phyloP scores from a whole-genome alignment of 2,797 vertebrate genomes.

The Sebastes trivittatus region DNA sequence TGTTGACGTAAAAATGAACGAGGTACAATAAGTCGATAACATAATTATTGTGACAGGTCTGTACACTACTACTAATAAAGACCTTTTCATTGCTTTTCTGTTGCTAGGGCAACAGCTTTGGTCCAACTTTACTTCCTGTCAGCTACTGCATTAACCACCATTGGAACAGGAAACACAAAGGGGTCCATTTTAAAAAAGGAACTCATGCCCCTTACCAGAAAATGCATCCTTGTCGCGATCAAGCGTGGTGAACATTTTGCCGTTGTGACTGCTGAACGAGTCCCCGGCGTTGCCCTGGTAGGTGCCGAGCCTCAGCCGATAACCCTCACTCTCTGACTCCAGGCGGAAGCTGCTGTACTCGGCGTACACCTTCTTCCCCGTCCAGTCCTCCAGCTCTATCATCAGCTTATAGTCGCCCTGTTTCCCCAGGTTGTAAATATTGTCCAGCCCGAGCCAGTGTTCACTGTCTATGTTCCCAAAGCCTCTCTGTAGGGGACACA shows the following conservation, averaged over 20 bases:
- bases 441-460: constrained; percentile 96
- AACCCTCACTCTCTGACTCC: constrained; percentile 92
- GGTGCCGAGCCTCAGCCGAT: constrained; percentile 90
- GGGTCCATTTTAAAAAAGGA: not conserved
- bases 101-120: too few relatives aligned
- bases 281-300: constrained; percentile 98
- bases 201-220: constrained; percentile 81
- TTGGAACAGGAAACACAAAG: too few relatives aligned
- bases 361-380: constrained; percentile 96
- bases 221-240: constrained; percentile 96
- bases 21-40: too few relatives aligned
- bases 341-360: constrained; percentile 97
- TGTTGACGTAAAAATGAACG: too few relatives aligned
- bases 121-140: too few relatives aligned
- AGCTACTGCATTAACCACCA: too few relatives aligned
- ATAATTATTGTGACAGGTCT: too few relatives aligned
- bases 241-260: constrained; percentile 97
- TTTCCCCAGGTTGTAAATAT: constrained; percentile 92
- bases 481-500: constrained; percentile 86
- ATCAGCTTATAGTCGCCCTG: constrained; percentile 95
- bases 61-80: too few relatives aligned
- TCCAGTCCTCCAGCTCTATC: constrained; percentile 98
- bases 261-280: constrained; percentile 95
- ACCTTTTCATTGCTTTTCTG: too few relatives aligned
- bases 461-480: constrained; percentile 97